A percentile compares a stretch with the other conserved stretches of the same genome.
Evolutionary conservation across 1,140 invertebrate species (phyloP).

Genomic region (Drosophila quadrilineata): DNA sequence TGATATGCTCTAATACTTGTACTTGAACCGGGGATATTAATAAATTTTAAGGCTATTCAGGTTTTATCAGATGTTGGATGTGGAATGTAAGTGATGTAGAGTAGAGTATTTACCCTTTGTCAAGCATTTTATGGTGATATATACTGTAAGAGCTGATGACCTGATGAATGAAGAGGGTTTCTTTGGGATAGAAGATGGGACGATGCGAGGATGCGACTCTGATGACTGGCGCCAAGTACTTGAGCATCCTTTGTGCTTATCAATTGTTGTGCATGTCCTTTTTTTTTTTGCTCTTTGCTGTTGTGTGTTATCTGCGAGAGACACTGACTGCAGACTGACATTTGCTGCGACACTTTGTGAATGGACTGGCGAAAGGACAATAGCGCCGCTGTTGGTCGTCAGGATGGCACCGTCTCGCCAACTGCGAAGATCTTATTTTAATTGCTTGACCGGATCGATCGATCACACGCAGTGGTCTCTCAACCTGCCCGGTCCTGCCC

Average conservation of each 20-base stretch:
- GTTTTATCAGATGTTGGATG: too few species aligned
- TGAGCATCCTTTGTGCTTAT: too few species aligned
- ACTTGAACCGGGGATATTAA: too few species aligned
- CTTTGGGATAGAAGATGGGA: too few species aligned
- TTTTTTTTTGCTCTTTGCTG: conserved; percentile 34
- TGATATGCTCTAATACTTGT: too few species aligned
- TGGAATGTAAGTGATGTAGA: too few species aligned
- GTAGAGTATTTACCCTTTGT: too few species aligned
- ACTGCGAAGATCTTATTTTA: conserved; percentile 66
- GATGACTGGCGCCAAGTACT: conserved; percentile 60
- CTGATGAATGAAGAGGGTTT: conserved; percentile 41
- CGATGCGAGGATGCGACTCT: too few species aligned
- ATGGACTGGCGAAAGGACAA: conserved; percentile 53
- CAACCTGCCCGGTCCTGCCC: conserved; percentile 4
- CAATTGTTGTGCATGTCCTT: conserved; percentile 18
- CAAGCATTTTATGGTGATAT: too few species aligned
- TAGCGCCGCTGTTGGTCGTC: conserved; percentile 63
- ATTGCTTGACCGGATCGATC: conserved; percentile 42
- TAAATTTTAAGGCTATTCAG: too few species aligned
- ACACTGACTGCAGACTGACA: conserved; percentile 34
- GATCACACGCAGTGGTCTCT: conserved; percentile 52
- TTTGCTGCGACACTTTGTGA: conserved; percentile 68
- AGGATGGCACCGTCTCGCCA: conserved; percentile 39
- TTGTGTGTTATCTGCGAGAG: conserved; percentile 14
- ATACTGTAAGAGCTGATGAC: neutral